A percentile compares a stretch with the other conserved stretches of the same genome.
Evolutionary conservation across 2,888 invertebrate species (phyloP).

Genomic region (Artemia sp.): DNA sequence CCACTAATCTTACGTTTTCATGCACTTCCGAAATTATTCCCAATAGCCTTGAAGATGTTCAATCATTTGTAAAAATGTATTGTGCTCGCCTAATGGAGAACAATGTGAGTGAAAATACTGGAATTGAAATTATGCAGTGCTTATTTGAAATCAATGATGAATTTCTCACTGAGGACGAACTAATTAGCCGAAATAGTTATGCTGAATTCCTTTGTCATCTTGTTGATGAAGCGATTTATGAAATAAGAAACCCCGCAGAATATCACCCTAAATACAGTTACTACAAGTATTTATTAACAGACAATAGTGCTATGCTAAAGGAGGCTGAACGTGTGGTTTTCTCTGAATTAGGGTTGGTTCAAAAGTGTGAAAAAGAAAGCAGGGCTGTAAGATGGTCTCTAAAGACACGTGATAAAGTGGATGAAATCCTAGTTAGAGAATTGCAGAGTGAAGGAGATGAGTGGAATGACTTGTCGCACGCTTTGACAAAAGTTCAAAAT

Average conservation of each 20-base stretch:
- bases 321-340: conserved; percentile 38
- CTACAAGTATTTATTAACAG: conserved; percentile 28
- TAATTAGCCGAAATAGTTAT: conserved; percentile 1
- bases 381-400: conserved; percentile 44
- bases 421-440: conserved; percentile 51
- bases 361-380: conserved; percentile 39
- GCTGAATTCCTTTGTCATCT: neutral
- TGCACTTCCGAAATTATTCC: neutral
- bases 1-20: conserved; percentile 16
- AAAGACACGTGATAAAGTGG: conserved; percentile 49
- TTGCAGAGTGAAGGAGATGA: conserved; percentile 50
- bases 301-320: conserved; percentile 36
- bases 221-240: neutral
- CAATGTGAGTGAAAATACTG: neutral
- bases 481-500: conserved; percentile 48
- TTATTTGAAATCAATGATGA: conserved; percentile 1
- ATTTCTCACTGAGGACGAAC: conserved; percentile 8
- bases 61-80: neutral
- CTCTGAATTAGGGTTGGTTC: conserved; percentile 39
- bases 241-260: conserved; percentile 31
- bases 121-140: neutral
- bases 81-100: neutral
- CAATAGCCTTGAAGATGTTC: neutral
- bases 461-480: conserved; percentile 54
- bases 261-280: conserved; percentile 30